These are phyloP conservation scores for Phalacrocorax brasilianus DNA, from an alignment of 2,113 vertebrate species.

Conservation along the genomic window DNA sequence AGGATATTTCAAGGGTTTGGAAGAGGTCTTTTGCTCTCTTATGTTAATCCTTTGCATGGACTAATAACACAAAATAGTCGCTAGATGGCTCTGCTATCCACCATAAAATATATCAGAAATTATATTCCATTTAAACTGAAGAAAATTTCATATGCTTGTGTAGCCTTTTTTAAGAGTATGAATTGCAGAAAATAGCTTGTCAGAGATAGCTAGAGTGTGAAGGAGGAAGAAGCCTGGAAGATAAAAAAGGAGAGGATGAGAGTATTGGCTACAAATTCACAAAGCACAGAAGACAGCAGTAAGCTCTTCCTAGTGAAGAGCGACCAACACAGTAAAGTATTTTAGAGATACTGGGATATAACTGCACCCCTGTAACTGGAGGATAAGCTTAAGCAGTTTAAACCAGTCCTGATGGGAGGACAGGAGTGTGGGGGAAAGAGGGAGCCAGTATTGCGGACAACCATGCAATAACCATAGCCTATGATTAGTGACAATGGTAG, in stretches of 20 bases:
- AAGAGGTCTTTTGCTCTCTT: background rate
- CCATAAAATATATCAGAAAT: background rate
- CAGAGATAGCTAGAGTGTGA: background rate
- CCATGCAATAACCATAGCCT: background rate
- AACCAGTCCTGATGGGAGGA: background rate
- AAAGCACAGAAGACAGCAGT: background rate
- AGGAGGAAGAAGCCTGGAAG: background rate
- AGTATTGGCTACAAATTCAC: background rate
- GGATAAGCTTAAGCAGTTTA: background rate
- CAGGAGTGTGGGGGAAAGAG: background rate
- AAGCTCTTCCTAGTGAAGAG: background rate
- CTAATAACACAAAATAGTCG: background rate
- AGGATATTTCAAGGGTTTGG: background rate
- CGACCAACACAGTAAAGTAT: background rate
- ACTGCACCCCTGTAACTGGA: background rate
- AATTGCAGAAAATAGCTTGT: background rate
- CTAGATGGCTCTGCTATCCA: conserved; percentile 10
- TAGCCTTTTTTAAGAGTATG: background rate
- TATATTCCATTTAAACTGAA: background rate
- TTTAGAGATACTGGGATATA: background rate
- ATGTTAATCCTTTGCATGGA: background rate
- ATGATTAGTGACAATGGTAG: background rate
- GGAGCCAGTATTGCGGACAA: background rate
- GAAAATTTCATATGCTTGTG: background rate
- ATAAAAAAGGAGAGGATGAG: background rate